phyloP scores from a whole-genome alignment of 1,140 invertebrate genomes.

The Neodiprion pinetum region DNA sequence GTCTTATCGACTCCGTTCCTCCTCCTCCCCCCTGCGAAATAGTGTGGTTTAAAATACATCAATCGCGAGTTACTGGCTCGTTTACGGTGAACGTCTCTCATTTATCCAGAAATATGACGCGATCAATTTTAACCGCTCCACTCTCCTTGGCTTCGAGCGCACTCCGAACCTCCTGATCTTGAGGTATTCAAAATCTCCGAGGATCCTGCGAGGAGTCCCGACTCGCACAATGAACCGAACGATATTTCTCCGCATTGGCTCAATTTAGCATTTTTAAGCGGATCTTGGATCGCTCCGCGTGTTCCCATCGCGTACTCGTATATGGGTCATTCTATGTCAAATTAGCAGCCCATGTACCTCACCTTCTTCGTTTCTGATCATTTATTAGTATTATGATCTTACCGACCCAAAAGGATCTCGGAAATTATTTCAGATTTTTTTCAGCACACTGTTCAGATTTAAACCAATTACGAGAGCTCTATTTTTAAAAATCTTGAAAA shows the following conservation, averaged over 20 bases:
- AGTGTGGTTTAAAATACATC: neutral
- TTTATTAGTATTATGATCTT: too few relatives aligned
- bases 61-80: conserved; percentile 2
- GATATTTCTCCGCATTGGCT: neutral
- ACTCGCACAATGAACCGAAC: neutral
- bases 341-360: too few relatives aligned
- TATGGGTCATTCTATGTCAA: neutral
- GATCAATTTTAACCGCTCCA: neutral
- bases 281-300: neutral
- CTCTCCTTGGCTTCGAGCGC: neutral
- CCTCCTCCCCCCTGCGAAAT: neutral
- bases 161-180: neutral
- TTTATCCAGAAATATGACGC: conserved; percentile 2
- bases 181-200: neutral
- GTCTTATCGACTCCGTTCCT: too few relatives aligned
- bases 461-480: too few relatives aligned
- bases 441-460: too few relatives aligned
- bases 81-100: neutral
- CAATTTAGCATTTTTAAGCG: neutral
- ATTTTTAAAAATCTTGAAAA: too few relatives aligned
- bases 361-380: too few relatives aligned
- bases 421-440: too few relatives aligned
- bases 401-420: too few relatives aligned
- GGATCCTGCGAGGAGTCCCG: neutral
- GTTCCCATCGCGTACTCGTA: neutral